Base-by-base conservation (phyloP, 2,888 invertebrate species). In the Mantis religiosa region DNA sequence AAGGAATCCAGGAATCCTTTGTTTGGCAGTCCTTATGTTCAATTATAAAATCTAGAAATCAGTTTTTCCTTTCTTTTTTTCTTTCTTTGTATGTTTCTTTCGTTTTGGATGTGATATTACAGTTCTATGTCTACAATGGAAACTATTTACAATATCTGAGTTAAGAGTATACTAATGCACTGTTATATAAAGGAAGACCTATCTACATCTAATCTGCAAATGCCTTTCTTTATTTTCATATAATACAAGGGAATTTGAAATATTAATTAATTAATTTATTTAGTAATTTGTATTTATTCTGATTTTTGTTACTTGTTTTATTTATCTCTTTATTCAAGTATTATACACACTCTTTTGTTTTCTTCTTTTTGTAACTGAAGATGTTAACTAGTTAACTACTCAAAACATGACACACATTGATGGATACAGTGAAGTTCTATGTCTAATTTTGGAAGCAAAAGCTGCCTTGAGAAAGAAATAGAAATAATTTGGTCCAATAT, bases 171-270 rank as follows among this genome's bases (percentile, higher is more conserved):
- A 87, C 87, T 90, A 89, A 89, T 88, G 89, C 90, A 87, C 89
- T 89, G 90, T 90, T 30, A 89, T 89, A 89, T 87, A 90, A 89
- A 90, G 90, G 90, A 90, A 90, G 90, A 90, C 90, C 90, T 89
- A 89, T 84, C 90, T 89, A 89, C 82, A 82, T 82, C 90, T 89
- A 89, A 87, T 85, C 88, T 90, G 90, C 90, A 89, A 87, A 85
- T 89, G 89, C 86, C 86, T 54, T 82, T 88, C 54, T 87, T 84
- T 84, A 54, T 81, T 87, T 83, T 28, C 71, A 85, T 87, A 90
- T 89, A 87, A 87, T 90, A 90, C 87, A 88, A 89, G 89, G 88
- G 87, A 88, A 71, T 84, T 84, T 87, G 82, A 86, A 71, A 28
- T 89, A 85, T 85, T 54, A 82, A 82, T 88, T 54, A 82, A 82